These are phyloP conservation scores for Premnoplex brunnescens DNA, from an alignment of 2,797 vertebrate species.

Conservation along the genomic window DNA sequence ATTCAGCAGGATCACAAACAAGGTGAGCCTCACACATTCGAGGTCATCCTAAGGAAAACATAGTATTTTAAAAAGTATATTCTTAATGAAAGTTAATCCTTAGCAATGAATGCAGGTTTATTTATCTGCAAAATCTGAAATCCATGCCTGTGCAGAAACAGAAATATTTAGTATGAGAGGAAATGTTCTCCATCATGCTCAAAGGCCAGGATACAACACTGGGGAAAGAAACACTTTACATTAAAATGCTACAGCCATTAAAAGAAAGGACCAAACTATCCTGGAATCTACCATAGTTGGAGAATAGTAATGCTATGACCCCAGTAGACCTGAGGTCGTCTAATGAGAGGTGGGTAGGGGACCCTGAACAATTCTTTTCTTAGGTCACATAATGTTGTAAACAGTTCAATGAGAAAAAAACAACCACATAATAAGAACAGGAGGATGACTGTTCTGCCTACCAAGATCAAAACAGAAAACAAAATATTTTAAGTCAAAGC, in stretches of 20 bases:
- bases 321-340: background rate
- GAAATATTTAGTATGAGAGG: background rate
- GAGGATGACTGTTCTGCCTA: background rate
- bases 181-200: background rate
- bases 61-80: background rate
- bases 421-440: background rate
- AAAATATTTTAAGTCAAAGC: background rate
- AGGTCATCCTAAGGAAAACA: background rate
- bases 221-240: background rate
- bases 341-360: background rate
- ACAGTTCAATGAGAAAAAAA: background rate
- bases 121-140: background rate
- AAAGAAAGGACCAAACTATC: background rate
- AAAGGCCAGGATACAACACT: background rate
- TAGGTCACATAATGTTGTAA: background rate
- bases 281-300: background rate
- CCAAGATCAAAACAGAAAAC: background rate
- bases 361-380: background rate
- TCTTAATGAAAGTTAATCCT: background rate
- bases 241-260: background rate
- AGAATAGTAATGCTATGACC: background rate
- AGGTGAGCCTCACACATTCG: rapidly evolving
- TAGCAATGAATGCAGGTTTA: background rate
- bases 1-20: background rate
- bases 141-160: background rate